Conservation (phyloP, 1,140 invertebrate genomes). For the Drosophila novamexicana region DNA sequence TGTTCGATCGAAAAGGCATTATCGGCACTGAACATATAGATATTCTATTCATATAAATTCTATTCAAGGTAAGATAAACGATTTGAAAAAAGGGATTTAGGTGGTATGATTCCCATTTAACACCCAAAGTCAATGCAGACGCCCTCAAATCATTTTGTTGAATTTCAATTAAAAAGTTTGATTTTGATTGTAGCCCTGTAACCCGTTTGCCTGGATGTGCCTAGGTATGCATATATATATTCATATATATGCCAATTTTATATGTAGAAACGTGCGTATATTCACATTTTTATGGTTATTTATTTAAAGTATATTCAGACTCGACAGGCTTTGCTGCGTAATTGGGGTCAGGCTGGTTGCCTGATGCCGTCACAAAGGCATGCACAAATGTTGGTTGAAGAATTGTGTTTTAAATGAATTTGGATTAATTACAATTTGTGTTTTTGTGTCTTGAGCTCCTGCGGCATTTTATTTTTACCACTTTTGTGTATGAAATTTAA, state of each 20-base stretch:
- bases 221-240: neutral
- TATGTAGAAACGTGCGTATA: conserved; percentile 5
- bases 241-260: conserved; percentile 8
- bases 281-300: conserved; percentile 12
- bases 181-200: conserved; percentile 75
- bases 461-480: conserved; percentile 28
- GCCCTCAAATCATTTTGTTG: conserved; percentile 51
- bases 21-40: no score
- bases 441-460: conserved; percentile 48
- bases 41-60: no score
- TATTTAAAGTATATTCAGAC: conserved; percentile 13
- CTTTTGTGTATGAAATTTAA: conserved; percentile 41
- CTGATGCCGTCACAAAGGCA: conserved; percentile 60
- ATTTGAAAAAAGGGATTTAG: no score
- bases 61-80: no score
- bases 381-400: conserved; percentile 64
- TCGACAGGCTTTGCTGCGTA: conserved; percentile 7
- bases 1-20: no score
- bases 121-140: conserved; percentile 4
- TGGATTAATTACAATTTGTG: conserved; percentile 71
- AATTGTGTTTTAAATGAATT: conserved; percentile 77
- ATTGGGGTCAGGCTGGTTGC: conserved; percentile 39
- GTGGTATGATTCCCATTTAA: neutral
- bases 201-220: conserved; percentile 55
- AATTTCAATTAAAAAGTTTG: conserved; percentile 82